These are phyloP conservation scores for Contarinia nasturtii DNA, from an alignment of 1,140 invertebrate genomes.

Conservation along the genomic window DNA sequence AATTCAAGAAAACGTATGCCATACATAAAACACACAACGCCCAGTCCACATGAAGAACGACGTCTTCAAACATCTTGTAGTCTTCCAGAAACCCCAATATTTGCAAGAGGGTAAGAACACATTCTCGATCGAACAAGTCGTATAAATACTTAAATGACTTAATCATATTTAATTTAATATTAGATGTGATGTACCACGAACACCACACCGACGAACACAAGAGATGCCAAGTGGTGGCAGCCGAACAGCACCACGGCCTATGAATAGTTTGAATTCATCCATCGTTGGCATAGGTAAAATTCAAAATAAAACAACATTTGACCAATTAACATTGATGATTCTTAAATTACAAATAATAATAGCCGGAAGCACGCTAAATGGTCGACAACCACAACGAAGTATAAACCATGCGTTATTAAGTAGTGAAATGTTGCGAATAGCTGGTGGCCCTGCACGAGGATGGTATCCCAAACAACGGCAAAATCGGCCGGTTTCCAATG, in stretches of 20 bases:
- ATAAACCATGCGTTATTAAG: conserved; percentile 45
- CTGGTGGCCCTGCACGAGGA: conserved; percentile 57
- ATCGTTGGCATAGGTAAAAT: conserved; percentile 18
- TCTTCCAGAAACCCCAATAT: conserved; percentile 63
- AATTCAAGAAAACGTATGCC: conserved; percentile 6
- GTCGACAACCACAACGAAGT: conserved; percentile 34
- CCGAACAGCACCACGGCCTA: conserved; percentile 32
- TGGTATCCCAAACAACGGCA: conserved; percentile 62
- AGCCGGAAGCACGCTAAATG: conserved; percentile 26
- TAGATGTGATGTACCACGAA: conserved; percentile 50
- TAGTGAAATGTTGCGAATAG: conserved; percentile 52
- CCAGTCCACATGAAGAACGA: conserved; percentile 28
- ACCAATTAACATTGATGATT: neutral
- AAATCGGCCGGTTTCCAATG: conserved; percentile 57
- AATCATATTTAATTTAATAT: neutral
- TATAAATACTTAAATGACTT: too few species aligned
- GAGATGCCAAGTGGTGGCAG: conserved; percentile 23
- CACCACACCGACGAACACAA: conserved; percentile 40
- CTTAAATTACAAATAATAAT: neutral
- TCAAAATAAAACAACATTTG: neutral
- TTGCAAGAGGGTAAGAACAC: conserved; percentile 47
- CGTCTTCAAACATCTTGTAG: conserved; percentile 62
- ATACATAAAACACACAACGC: conserved; percentile 26
- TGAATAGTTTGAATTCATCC: conserved; percentile 34
- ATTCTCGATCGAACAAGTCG: too few species aligned